A percentile compares a stretch with the other conserved stretches of the same genome.
These are phyloP conservation scores for Autographa gamma DNA, from an alignment of 2,888 invertebrate genomes.

Conservation along the genomic window DNA sequence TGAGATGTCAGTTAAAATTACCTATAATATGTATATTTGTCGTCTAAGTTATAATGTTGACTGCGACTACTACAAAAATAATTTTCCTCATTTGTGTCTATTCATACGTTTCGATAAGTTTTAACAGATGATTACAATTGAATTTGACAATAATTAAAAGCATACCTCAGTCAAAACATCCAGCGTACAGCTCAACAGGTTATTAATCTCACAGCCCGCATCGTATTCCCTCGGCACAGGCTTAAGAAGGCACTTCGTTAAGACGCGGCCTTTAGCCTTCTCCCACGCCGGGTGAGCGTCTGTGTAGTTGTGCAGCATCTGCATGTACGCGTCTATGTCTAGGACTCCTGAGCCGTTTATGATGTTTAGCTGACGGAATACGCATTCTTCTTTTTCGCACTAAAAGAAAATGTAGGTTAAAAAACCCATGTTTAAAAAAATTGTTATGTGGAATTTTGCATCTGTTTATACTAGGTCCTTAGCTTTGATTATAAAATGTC, in stretches of 20 bases:
- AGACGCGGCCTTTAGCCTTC: conserved; percentile 75
- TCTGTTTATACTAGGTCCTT: too few species aligned
- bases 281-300: conserved; percentile 69
- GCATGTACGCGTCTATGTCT: conserved; percentile 71
- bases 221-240: conserved; percentile 64
- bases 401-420: conserved; percentile 55
- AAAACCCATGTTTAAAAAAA: too few species aligned
- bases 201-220: conserved; percentile 77
- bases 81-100: too few species aligned
- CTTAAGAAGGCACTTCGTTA: conserved; percentile 75
- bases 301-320: conserved; percentile 76
- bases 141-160: conserved; percentile 2
- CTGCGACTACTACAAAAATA: too few species aligned
- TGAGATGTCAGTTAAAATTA: too few species aligned
- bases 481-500: too few species aligned
- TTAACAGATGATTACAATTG: too few species aligned
- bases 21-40: too few species aligned
- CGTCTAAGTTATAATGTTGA: too few species aligned
- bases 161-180: conserved; percentile 82
- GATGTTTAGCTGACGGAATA: conserved; percentile 76
- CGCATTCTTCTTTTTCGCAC: conserved; percentile 79
- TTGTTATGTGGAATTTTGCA: too few species aligned
- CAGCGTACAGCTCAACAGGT: conserved; percentile 76
- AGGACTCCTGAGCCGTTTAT: conserved; percentile 66
- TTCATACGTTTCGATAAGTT: too few species aligned